phyloP scores from a whole-genome alignment of 37 sponge, comb jelly and placozoan species.

The Axinella damicornis region DNA sequence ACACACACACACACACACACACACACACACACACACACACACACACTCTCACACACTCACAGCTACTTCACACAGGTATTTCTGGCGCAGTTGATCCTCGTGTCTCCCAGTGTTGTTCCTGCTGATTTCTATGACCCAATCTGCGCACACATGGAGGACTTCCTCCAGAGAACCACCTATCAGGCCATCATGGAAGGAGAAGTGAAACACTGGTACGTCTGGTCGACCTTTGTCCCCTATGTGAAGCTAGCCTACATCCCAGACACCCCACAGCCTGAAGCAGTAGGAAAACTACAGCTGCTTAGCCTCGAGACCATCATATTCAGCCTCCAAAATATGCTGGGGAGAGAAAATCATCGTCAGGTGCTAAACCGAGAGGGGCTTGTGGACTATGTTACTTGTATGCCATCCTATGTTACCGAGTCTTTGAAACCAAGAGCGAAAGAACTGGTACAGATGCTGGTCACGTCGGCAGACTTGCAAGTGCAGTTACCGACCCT shows the following conservation, averaged over 20 bases:
- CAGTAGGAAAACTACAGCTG: background rate
- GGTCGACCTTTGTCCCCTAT: constrained; percentile 19
- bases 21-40: constrained; percentile 2
- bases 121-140: background rate
- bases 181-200: background rate
- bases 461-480: background rate
- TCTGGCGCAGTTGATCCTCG: background rate
- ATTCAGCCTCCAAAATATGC: constrained; percentile 30
- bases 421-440: constrained; percentile 12
- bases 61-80: background rate
- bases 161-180: background rate
- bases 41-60: background rate
- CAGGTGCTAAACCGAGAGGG: constrained; percentile 5
- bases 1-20: background rate
- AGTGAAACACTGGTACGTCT: constrained; percentile 1
- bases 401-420: constrained; percentile 21
- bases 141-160: background rate
- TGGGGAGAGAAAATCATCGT: constrained; percentile 4
- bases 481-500: constrained; percentile 4
- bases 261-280: background rate
- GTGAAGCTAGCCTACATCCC: constrained; percentile 19
- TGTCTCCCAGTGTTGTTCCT: background rate
- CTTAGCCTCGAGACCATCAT: constrained; percentile 11
- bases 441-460: constrained; percentile 11
- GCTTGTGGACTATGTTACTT: constrained; percentile 25